Base-by-base conservation (phyloP, 1,140 invertebrate species). In the Holotrichia oblita region DNA sequence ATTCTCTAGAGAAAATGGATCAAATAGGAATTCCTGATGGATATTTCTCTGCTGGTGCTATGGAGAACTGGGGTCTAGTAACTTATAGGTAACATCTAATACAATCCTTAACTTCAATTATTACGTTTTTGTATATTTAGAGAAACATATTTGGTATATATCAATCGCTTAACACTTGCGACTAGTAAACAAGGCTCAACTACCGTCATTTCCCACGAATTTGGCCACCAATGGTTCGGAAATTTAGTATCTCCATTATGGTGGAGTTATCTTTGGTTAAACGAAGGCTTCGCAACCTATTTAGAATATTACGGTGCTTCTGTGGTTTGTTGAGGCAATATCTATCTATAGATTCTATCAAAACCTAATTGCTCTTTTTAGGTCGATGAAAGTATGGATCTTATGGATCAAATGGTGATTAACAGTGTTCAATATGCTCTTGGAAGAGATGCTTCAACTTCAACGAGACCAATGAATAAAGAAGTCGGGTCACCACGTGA, bases 21-120 rank as follows among this genome's bases (percentile, higher is more conserved):
- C 87, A 97, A 82, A 92, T 98, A 74, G 96, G 95, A 0, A 93
- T 98, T 76, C 96, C 97, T 0, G 96, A 98, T 84, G 55, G 48
- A 0, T 79, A 79, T 64, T 98, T 98, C 85, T n/a, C n/a, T n/a
- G 92, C 93, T 20, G 92, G 94, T 0, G 95, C 94, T 10, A 95
- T 95, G 94, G 94, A 97, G 87, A 95, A 95, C 82, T 92, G 91
- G 91, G 91, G 91, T 2, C 84, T 92, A n/a, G 89, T 92, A 80
- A 91, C 91, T 0, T 92, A 91, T 80, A 85, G 90, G 94, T 93
- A 88, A 73, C n/a, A 40, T 73, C 34, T 40, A 9, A 73, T 22
- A n/a, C 8, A 73, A 2, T n/a, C 10, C 3, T 14, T 10, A 34
- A 73, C 12, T 3, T 3, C 27, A 34, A 34, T 44, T 4, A 44